Evolutionary conservation across 2,888 invertebrate species (phyloP).

Genomic region (Latrodectus elegans): DNA sequence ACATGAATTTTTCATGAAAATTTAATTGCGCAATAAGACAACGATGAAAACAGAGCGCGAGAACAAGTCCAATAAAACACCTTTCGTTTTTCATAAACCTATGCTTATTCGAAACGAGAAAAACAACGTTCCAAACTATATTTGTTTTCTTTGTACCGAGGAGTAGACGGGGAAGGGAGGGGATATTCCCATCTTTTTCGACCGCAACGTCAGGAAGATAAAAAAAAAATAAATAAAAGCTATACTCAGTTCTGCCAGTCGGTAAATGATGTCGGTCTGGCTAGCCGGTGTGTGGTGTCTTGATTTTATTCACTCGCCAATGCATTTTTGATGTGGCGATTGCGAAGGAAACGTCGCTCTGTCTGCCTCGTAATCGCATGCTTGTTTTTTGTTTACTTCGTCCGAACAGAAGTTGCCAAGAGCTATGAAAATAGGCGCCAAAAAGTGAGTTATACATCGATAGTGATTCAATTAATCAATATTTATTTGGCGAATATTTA

Average conservation of each 20-base stretch:
- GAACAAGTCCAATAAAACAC: no score
- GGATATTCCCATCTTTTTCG: constrained; percentile 7
- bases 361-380: constrained; percentile 32
- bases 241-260: not conserved
- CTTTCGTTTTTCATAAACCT: no score
- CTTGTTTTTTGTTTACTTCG: constrained; percentile 27
- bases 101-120: constrained; percentile 16
- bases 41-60: no score
- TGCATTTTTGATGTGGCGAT: constrained; percentile 44
- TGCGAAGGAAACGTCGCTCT: constrained; percentile 34
- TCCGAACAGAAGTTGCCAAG: constrained; percentile 24
- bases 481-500: not conserved
- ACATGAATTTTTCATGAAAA: no score
- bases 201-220: constrained; percentile 12
- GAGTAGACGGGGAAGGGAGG: not conserved
- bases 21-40: no score
- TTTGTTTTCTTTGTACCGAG: not conserved
- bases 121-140: constrained; percentile 7
- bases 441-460: constrained; percentile 15
- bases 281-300: constrained; percentile 19
- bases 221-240: constrained; percentile 11
- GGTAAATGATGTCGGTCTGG: constrained; percentile 28
- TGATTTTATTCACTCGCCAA: constrained; percentile 11
- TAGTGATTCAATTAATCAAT: not conserved
- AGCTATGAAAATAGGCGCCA: constrained; percentile 25